phyloP scores from a whole-genome alignment of 2,797 vertebrate species.

The Myotis vivesi region DNA sequence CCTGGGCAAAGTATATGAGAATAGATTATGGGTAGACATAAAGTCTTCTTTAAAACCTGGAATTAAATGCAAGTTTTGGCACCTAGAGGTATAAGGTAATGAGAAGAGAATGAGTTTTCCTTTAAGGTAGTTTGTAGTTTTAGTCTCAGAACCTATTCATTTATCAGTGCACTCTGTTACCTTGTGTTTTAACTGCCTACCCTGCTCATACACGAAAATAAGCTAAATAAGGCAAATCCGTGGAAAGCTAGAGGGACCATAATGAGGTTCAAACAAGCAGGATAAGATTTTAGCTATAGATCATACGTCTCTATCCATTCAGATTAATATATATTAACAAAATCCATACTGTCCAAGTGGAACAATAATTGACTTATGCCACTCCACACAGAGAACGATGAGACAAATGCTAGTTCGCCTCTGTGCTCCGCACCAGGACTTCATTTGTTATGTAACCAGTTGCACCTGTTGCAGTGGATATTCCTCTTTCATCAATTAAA shows the following conservation, averaged over 20 bases:
- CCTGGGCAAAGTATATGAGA: constrained; percentile 9
- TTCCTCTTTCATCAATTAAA: constrained; percentile 7
- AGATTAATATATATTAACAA: not conserved
- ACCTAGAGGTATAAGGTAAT: constrained; percentile 50
- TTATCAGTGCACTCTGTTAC: not conserved
- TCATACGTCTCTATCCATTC: not conserved
- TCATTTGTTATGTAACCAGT: not conserved
- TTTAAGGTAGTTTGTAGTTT: constrained; percentile 36
- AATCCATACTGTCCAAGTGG: not conserved
- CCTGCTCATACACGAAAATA: not conserved
- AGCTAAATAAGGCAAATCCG: not conserved
- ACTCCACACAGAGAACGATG: not conserved
- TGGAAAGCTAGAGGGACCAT: not conserved
- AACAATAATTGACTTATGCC: not conserved
- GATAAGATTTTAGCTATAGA: not conserved
- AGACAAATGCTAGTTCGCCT: not conserved
- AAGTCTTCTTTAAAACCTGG: constrained; percentile 45
- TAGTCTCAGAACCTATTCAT: constrained; percentile 18
- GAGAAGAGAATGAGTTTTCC: constrained; percentile 53
- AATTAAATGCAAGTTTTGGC: constrained; percentile 61
- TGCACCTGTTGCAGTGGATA: not conserved
- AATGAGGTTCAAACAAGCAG: not conserved
- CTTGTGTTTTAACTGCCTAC: not conserved
- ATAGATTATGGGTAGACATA: not conserved
- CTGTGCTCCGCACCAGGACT: not conserved